Evolutionary conservation across 2,888 invertebrate species (phyloP).

Genomic region (Oscheius sp.): DNA sequence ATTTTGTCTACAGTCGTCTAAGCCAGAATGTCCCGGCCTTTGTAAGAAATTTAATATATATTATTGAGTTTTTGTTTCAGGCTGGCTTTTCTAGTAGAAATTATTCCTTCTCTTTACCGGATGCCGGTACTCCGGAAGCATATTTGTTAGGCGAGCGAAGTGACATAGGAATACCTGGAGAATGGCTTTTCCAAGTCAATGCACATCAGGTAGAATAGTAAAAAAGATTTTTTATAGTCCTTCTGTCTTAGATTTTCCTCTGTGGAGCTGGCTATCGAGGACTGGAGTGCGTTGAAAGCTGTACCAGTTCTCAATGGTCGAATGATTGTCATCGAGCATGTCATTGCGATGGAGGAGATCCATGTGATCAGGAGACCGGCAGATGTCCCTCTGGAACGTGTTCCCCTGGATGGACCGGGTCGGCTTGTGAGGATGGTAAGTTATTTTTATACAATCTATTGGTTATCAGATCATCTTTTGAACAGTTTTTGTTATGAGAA

Average conservation of each 20-base stretch:
- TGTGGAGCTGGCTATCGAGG: slow-evolving; percentile 70
- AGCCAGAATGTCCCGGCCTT: slow-evolving; percentile 56
- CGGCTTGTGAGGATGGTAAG: slow-evolving; percentile 63
- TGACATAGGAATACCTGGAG: slow-evolving; percentile 71
- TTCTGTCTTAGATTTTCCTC: slow-evolving; percentile 60
- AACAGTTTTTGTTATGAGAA: too few relatives aligned
- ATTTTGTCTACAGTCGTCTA: slow-evolving; percentile 68
- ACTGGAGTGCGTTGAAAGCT: slow-evolving; percentile 68
- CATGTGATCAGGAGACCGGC: slow-evolving; percentile 66
- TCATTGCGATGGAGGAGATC: slow-evolving; percentile 63
- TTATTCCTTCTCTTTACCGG: slow-evolving; percentile 61
- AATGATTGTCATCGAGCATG: slow-evolving; percentile 58
- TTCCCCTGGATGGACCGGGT: slow-evolving; percentile 65
- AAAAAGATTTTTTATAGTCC: too few relatives aligned
- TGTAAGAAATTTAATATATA: slow-evolving; percentile 43
- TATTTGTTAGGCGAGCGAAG: slow-evolving; percentile 63
- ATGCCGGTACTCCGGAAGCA: slow-evolving; percentile 64
- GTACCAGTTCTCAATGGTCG: slow-evolving; percentile 53
- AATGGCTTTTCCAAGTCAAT: slow-evolving; percentile 70
- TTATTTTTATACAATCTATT: too few relatives aligned
- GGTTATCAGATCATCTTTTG: too few relatives aligned
- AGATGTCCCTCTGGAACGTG: slow-evolving; percentile 63
- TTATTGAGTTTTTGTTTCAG: slow-evolving; percentile 21
- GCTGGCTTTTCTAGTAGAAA: slow-evolving; percentile 51
- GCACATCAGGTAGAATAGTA: slow-evolving; percentile 36